Percentiles rank a stretch among this genome's conserved stretches.
These are phyloP conservation scores for Glareola pratincola DNA, from an alignment of 2,113 vertebrate species.

Conservation along the genomic window DNA sequence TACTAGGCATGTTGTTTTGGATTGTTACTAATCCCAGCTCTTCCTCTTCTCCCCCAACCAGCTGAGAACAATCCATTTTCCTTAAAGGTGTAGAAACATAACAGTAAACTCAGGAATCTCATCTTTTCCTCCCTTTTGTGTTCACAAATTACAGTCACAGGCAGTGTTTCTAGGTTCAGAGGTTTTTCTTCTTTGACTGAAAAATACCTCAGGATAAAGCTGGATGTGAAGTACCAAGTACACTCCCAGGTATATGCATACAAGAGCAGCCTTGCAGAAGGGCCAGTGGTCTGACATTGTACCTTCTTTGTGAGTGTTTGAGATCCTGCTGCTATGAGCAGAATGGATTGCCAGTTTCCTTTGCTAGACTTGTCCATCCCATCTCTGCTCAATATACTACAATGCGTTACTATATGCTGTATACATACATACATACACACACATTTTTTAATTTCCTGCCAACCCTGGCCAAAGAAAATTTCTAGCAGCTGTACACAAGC, in stretches of 20 bases:
- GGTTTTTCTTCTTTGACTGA: not conserved
- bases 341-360: not conserved
- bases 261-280: not conserved
- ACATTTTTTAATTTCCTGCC: not conserved
- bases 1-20: not conserved
- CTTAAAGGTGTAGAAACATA: accelerated
- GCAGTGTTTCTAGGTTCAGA: not conserved
- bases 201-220: not conserved
- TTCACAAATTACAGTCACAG: not conserved
- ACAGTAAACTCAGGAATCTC: not conserved
- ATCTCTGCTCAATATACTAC: not conserved
- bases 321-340: not conserved
- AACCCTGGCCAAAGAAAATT: not conserved
- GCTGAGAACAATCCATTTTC: not conserved
- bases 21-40: not conserved
- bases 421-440: accelerated
- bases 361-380: not conserved
- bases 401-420: not conserved
- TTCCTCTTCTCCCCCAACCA: not conserved
- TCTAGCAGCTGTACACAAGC: not conserved
- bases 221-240: not conserved
- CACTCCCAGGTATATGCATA: accelerated
- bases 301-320: not conserved
- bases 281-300: not conserved
- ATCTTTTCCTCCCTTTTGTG: not conserved